A percentile compares a stretch with the other conserved stretches of the same genome.
Evolutionary conservation across 2,797 vertebrate genomes (phyloP).

Genomic region (Geotria australis): DNA sequence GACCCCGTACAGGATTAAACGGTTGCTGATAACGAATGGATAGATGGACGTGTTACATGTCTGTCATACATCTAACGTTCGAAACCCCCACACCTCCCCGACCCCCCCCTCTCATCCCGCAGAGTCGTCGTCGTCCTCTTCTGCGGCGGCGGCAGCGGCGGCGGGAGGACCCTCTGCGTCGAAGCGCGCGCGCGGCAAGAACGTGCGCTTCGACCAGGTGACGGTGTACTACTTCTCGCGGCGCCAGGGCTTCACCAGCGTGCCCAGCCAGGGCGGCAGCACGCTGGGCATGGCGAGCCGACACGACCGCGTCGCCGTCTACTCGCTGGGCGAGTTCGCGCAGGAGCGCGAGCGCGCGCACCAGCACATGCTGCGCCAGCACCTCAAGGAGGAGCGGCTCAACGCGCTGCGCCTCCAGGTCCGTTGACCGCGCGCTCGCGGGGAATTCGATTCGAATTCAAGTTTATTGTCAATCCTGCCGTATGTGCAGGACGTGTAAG

Average conservation of each 20-base stretch:
- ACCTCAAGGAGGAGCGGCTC: conserved; percentile 76
- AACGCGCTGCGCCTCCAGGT: conserved; percentile 82
- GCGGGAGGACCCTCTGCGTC: conserved; percentile 11
- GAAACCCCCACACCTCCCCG: too few species aligned
- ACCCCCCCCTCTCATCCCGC: too few species aligned
- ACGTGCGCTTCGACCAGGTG: conserved; percentile 63
- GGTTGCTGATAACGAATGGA: too few species aligned
- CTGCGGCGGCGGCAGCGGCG: too few species aligned
- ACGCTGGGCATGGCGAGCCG: conserved; percentile 72
- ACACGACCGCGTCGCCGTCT: conserved; percentile 52
- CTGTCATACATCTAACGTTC: too few species aligned
- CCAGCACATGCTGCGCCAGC: conserved; percentile 41
- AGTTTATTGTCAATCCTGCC: too few species aligned
- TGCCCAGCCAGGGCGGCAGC: conserved; percentile 79
- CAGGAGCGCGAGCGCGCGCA: conserved; percentile 59
- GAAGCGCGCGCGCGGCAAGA: conserved; percentile 42
- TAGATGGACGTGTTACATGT: too few species aligned
- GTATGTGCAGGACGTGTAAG: too few species aligned
- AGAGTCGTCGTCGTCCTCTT: too few species aligned
- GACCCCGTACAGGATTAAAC: too few species aligned
- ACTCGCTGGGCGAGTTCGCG: conserved; percentile 70
- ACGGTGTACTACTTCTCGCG: conserved; percentile 82
- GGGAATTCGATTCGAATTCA: too few species aligned
- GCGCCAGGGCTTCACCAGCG: conserved; percentile 71
- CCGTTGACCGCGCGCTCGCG: not conserved